Evolutionary conservation across 2,888 invertebrate genomes (phyloP), one percentile per base, ranked within the genome.

Genomic region (Empis stercorea): DNA sequence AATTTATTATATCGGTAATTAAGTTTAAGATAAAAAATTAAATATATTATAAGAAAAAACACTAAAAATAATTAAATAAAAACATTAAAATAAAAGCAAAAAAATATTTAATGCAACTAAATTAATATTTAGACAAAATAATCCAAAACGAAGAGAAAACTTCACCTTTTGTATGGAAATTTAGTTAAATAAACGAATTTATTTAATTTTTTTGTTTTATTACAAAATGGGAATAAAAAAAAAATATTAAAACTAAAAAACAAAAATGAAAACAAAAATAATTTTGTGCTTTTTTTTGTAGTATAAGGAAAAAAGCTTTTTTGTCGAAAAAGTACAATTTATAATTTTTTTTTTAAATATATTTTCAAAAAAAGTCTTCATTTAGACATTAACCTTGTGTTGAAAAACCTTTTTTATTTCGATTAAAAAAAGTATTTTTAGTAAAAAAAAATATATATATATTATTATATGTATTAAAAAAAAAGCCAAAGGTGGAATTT

Each of bases 401-500:
- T 56, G 55, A 54, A 52, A 50, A 46, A 43, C 37, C 14, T 20
- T 20, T 40, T 40, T 40, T 9, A 7, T 20, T 40, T n/a, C 23
- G n/a, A n/a, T n/a, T n/a, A n/a, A n/a, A n/a, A n/a, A n/a, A n/a
- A n/a, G 13, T 27, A 16, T 14, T 14, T 23, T 40, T 45, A 46
- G 47, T 47, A 50, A 48, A 43, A 44, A 30, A 40, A 40, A 47
- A 48, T 45, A 43, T 23, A 44, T 20, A 50, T 40, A 42, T 47
- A 43, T 6, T 16, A n/a, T 17, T 4, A 38, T 17, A 10, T 46
- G 34, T 38, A 20, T 55, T 50, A 40, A 44, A 49, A 50, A 51
- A 49, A 50, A 54, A 57, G 55, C 56, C 57, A 61, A 66, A 69
- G 69, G 69, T 66, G 66, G 67, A 69, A 66, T 68, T 68, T 63